Evolutionary conservation across 2,888 invertebrate genomes (phyloP).

Genomic region (Germaria angustata): DNA sequence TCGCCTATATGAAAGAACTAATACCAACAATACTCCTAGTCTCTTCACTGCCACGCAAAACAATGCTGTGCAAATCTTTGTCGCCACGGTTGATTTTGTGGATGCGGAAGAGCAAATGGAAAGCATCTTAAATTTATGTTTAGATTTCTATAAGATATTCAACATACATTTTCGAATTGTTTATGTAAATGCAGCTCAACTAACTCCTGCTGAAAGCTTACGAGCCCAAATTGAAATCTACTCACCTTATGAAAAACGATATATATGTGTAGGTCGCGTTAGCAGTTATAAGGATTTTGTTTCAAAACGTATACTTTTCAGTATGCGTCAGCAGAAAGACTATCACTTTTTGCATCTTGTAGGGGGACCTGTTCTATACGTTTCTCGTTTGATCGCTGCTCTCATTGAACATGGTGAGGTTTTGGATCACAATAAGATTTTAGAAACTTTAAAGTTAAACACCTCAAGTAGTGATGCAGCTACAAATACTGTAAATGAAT

Average conservation of each 20-base stretch:
- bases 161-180: slow-evolving; percentile 85
- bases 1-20: slow-evolving; percentile 82
- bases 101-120: slow-evolving; percentile 82
- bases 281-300: slow-evolving; percentile 87
- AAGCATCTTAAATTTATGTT: slow-evolving; percentile 81
- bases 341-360: slow-evolving; percentile 85
- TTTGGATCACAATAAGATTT: slow-evolving; percentile 65
- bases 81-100: slow-evolving; percentile 81
- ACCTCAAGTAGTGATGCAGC: not conserved
- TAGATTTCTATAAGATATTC: slow-evolving; percentile 82
- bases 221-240: slow-evolving; percentile 87
- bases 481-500: slow-evolving; percentile 71
- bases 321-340: slow-evolving; percentile 83
- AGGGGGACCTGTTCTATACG: slow-evolving; percentile 86
- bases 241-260: slow-evolving; percentile 83
- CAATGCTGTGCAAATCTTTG: slow-evolving; percentile 85
- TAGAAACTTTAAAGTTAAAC: slow-evolving; percentile 49
- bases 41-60: slow-evolving; percentile 86
- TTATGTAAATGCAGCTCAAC: slow-evolving; percentile 83
- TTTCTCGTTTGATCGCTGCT: slow-evolving; percentile 88
- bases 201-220: slow-evolving; percentile 85
- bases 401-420: slow-evolving; percentile 83
- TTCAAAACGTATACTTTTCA: slow-evolving; percentile 88
- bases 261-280: slow-evolving; percentile 87
- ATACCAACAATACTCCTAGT: slow-evolving; percentile 72